Evolutionary conservation across 2,888 invertebrate species (phyloP), one percentile per base, ranked within the genome.

Genomic region (Epsilonema sp.): DNA sequence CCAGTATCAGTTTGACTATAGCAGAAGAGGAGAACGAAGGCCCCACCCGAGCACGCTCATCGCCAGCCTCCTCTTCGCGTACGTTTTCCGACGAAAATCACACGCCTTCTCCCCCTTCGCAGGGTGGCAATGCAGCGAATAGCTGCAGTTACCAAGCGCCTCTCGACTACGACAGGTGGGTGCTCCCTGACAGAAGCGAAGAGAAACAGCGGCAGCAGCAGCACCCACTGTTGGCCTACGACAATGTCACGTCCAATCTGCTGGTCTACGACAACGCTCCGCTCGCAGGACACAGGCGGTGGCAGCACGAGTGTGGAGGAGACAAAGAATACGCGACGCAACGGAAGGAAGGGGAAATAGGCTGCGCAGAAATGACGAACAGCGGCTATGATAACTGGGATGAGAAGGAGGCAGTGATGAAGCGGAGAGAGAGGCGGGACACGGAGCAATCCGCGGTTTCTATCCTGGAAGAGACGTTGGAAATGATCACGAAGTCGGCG

Each of bases 221-320:
- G 13, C 38, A 25, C 21, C 22, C 39, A 8, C 21, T 39, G 5
- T 20, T 39, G n/a, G 13, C 39, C 39, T 48, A 50, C 36, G 49
- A 47, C 37, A 49, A 49, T 37, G 37, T 47, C 16, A 2, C 40
- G n/a, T 51, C 46, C 36, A 45, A 44, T 24, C 26, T 46, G 46
- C 48, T 47, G 13, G 43, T 43, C 24, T 53, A 53, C 41, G 54
- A 53, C 45, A 53, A 53, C 44, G 54, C 54, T 2, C 53, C 53
- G 20, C 48, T 49, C 3, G 39, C 49, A 19, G 44, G 47, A 21
- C 45, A 46, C 42, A 11, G 39, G 8, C 5, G 39, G 2, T 54
- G 54, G 54, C 49, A 50, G 21, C 54, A 54, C 26, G 26, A 43
- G 11, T 54, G 54, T 2, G 26, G 16, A 31, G 16, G 11, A 31